Evolutionary conservation across 1,140 invertebrate species (phyloP).

Genomic region (Nymphalis io): DNA sequence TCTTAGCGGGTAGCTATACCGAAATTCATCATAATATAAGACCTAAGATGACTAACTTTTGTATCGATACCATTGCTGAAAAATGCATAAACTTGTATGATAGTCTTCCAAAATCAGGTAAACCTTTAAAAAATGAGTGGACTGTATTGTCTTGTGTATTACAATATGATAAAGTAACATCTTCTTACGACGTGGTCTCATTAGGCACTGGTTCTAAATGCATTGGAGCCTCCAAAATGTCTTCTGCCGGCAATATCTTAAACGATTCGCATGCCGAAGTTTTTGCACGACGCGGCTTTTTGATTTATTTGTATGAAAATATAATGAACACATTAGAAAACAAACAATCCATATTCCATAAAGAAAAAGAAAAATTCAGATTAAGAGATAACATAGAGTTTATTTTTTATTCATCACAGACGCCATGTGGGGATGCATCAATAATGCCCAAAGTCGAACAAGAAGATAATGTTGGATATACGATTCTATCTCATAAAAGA

Average conservation of each 20-base stretch:
- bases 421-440: conserved; percentile 97
- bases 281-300: conserved; percentile 89
- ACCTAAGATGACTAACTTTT: conserved; percentile 10
- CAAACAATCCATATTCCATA: conserved; percentile 66
- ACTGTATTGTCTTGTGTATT: conserved; percentile 90
- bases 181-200: conserved; percentile 84
- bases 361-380: conserved; percentile 65
- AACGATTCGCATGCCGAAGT: conserved; percentile 97
- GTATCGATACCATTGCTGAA: conserved; percentile 50
- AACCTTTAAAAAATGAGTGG: conserved; percentile 91
- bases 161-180: conserved; percentile 69
- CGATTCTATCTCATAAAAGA: conserved; percentile 50
- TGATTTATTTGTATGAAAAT: conserved; percentile 88
- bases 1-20: too few species aligned
- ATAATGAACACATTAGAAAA: conserved; percentile 72
- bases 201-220: conserved; percentile 96
- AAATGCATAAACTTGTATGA: conserved; percentile 64
- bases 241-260: conserved; percentile 85
- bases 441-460: conserved; percentile 86
- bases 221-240: conserved; percentile 87
- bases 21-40: too few species aligned
- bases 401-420: conserved; percentile 93
- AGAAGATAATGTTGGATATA: conserved; percentile 58
- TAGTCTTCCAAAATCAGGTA: conserved; percentile 88
- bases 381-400: conserved; percentile 85